Percentiles rank a stretch among this genome's conserved stretches.
Evolutionary conservation across 2,888 invertebrate species (phyloP).

Genomic region (Helobdella robusta): DNA sequence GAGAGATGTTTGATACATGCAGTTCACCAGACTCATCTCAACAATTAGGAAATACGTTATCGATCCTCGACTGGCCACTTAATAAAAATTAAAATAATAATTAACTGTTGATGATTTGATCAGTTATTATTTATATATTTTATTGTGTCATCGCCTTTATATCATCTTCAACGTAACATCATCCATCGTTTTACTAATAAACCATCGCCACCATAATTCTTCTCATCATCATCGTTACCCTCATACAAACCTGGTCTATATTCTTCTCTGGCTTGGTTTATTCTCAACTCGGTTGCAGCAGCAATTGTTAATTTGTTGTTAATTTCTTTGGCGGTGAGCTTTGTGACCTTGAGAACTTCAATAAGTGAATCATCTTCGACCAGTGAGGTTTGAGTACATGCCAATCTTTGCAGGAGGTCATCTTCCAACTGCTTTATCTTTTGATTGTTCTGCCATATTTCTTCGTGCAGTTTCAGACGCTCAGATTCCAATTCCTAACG

Average conservation of each 20-base stretch:
- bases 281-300: slow-evolving; percentile 85
- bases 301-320: slow-evolving; percentile 84
- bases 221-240: no score
- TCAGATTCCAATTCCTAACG: slow-evolving; percentile 78
- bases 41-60: slow-evolving; percentile 90
- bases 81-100: slow-evolving; percentile 23
- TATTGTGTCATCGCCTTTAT: no score
- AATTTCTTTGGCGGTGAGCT: slow-evolving; percentile 70
- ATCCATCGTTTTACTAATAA: no score
- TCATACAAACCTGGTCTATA: slow-evolving; percentile 67
- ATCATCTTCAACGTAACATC: no score
- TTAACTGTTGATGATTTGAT: no score
- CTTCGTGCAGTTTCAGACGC: slow-evolving; percentile 80
- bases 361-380: slow-evolving; percentile 92
- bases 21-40: slow-evolving; percentile 90
- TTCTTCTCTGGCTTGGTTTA: slow-evolving; percentile 83
- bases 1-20: slow-evolving; percentile 91
- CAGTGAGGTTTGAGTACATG: slow-evolving; percentile 81
- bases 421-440: slow-evolving; percentile 91
- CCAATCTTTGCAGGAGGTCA: slow-evolving; percentile 77
- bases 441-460: slow-evolving; percentile 88
- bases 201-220: no score
- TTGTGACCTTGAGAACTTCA: slow-evolving; percentile 50
- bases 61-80: slow-evolving; percentile 81
- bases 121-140: no score